Evolutionary conservation across 2,888 invertebrate genomes (phyloP).

Genomic region (Fabriciana adippe): DNA sequence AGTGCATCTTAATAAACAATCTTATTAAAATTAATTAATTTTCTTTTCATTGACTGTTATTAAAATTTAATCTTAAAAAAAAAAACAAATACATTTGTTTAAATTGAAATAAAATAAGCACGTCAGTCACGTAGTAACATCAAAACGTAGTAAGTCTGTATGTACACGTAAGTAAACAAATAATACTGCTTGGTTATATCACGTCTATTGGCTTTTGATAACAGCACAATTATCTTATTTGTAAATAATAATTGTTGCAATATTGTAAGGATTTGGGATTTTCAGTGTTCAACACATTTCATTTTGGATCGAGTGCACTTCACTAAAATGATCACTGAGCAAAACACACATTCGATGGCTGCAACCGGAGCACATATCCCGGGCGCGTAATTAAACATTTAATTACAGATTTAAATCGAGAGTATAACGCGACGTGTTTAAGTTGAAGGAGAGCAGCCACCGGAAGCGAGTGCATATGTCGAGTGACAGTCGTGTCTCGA

Average conservation of each 20-base stretch:
- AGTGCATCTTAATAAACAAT: slow-evolving; percentile 49
- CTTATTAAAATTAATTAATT: slow-evolving; percentile 48
- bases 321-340: slow-evolving; percentile 21
- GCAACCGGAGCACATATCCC: slow-evolving; percentile 21
- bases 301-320: slow-evolving; percentile 17
- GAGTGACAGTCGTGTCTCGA: slow-evolving; percentile 48
- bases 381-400: slow-evolving; percentile 13
- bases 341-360: slow-evolving; percentile 32
- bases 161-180: slow-evolving; percentile 6
- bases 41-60: slow-evolving; percentile 16
- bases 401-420: slow-evolving; percentile 27
- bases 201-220: slow-evolving; percentile 21
- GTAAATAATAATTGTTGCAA: slow-evolving; percentile 11
- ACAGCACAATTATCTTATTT: slow-evolving; percentile 27
- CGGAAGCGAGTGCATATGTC: slow-evolving; percentile 70
- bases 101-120: no score
- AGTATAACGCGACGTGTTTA: slow-evolving; percentile 45
- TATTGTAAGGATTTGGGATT: slow-evolving; percentile 4
- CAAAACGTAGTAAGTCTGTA: neutral
- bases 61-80: neutral
- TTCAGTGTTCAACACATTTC: slow-evolving; percentile 37
- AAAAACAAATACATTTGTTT: neutral
- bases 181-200: slow-evolving; percentile 20
- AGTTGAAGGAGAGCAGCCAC: slow-evolving; percentile 67
- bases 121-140: neutral